Percentiles rank a stretch among this genome's conserved stretches.
Conservation (phyloP, 2,797 vertebrate genomes). For the Bothrops alternatus region DNA sequence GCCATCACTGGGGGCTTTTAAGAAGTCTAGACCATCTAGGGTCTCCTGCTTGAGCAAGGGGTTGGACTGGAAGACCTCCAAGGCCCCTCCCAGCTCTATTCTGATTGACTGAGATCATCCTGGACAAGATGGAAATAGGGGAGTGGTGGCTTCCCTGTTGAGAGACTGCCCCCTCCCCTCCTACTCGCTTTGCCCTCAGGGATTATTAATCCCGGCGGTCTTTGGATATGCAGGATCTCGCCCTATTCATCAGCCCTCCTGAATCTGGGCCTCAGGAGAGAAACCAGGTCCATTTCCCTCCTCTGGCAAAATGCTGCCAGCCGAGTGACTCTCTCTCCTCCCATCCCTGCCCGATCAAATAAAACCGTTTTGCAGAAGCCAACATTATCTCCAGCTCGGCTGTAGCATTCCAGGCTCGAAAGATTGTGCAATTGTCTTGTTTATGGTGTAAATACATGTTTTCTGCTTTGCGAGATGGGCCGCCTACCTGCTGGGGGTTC, state of each 20-base stretch:
- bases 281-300: no score
- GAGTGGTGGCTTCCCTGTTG: neutral
- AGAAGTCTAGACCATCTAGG: no score
- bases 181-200: neutral
- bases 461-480: neutral
- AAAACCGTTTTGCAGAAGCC: neutral
- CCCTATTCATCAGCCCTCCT: neutral
- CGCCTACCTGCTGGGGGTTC: neutral
- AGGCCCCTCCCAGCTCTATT: neutral
- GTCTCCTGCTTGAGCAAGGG: no score
- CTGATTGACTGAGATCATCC: neutral
- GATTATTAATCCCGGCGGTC: neutral
- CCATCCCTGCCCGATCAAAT: neutral
- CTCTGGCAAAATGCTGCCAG: neutral
- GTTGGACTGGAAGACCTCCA: neutral
- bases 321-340: neutral
- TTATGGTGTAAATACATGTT: neutral
- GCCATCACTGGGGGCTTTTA: no score
- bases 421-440: accelerated
- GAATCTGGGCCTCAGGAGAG: neutral
- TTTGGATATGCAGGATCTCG: no score
- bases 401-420: neutral
- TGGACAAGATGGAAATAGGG: neutral
- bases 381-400: neutral
- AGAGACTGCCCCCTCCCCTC: neutral